phyloP scores from a whole-genome alignment of 2,888 invertebrate species.

The Phragmatobia fuliginosa region DNA sequence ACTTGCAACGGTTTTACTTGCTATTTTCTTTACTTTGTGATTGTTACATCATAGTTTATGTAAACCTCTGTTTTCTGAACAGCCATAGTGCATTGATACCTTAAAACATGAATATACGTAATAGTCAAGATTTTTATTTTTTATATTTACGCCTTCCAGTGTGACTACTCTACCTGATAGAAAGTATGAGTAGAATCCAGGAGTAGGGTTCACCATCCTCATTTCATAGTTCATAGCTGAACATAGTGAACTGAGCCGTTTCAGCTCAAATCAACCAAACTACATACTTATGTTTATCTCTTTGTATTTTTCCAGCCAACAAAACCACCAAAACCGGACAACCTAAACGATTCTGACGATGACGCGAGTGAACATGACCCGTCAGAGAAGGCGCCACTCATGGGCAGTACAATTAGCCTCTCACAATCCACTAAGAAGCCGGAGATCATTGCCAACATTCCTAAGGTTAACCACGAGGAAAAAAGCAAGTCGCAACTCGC shows the following conservation, averaged over 20 bases:
- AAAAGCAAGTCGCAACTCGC: constrained; percentile 60
- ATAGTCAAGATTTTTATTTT: too few relatives aligned
- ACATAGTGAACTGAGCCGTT: too few relatives aligned
- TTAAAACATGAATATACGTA: neutral
- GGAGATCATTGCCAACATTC: constrained; percentile 79
- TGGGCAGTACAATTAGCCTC: constrained; percentile 76
- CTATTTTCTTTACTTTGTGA: constrained; percentile 10
- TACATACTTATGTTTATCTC: neutral
- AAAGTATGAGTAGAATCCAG: too few relatives aligned
- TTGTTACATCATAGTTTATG: neutral
- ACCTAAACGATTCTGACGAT: constrained; percentile 72
- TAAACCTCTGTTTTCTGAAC: too few relatives aligned
- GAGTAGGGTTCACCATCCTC: too few relatives aligned
- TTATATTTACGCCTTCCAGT: too few relatives aligned
- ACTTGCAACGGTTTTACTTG: neutral
- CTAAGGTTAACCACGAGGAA: constrained; percentile 73
- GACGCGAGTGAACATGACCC: constrained; percentile 77
- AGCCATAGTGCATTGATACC: neutral
- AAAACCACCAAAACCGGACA: constrained; percentile 59
- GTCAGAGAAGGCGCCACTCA: constrained; percentile 81
- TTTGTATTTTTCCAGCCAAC: constrained; percentile 66
- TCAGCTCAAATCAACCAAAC: too few relatives aligned
- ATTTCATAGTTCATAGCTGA: too few relatives aligned
- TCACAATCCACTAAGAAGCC: constrained; percentile 69
- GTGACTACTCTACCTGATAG: too few relatives aligned